Evolutionary conservation across 2,113 vertebrate genomes (phyloP), one percentile per base, ranked within the genome.

Genomic region (Cepphus grylle): DNA sequence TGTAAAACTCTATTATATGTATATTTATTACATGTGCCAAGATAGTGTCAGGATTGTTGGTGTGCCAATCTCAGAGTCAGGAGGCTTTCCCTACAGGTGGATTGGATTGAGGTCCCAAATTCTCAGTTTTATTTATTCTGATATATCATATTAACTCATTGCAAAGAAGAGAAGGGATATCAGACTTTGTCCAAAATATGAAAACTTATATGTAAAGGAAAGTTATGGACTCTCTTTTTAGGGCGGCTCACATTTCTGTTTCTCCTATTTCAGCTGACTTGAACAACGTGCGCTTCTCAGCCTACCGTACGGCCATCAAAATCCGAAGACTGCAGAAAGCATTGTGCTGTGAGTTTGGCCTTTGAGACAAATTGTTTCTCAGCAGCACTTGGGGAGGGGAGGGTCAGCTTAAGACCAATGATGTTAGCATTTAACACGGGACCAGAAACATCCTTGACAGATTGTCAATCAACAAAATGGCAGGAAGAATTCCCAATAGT

Each of bases 231-330:
- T 59, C 12, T 61, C 0, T 59, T 70, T 86, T 81, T 58, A 91
- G 38, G 43, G 43, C 43, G 9, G 8, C 89, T 94, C 32, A 89
- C 5, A 8, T 93, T 91, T 84, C 69, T 96, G 30, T 58, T 63
- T 90, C 23, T 97, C 38, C 95, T 72, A 2, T 98, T 98, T 79
- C 97, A 99, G 99, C 98, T 67, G 99, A 99, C 97, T 96, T 99
- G 94, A 99, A 99, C 98, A 99, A 99, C 0, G 99, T 99, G 42
- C 99, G 99, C 80, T 99, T 99, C 98, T 99, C 99, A 22, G 99
- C 99, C 50, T 99, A 99, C 97, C 98, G 99, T 80, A 99, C 99
- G 2, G 99, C 99, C 76, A 99, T 99, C 99, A 99, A 99, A 98
- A 99, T 99, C 94, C 99, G 99, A 73, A 98, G 99, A 62, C 98